phyloP scores from a whole-genome alignment of 2,113 vertebrate genomes.

The Sinocyclocheilus maitianheensis region DNA sequence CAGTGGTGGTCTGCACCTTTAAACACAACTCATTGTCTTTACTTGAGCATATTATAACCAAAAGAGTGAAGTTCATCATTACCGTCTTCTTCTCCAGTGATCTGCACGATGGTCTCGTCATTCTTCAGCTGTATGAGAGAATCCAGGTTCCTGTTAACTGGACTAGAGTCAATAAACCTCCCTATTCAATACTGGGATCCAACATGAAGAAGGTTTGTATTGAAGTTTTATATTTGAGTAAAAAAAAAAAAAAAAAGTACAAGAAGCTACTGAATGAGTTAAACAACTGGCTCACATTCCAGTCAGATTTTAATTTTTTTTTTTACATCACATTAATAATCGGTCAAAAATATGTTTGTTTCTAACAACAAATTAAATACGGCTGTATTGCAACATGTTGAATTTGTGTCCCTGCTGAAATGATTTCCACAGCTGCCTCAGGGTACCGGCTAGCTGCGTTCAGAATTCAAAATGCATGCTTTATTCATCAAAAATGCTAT shows the following conservation, averaged over 20 bases:
- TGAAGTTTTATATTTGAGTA: not conserved
- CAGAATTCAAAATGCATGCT: not conserved
- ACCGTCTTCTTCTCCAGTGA: conserved; percentile 62
- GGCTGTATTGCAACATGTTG: too few species aligned
- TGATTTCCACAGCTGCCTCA: conserved; percentile 6
- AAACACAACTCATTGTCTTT: not conserved
- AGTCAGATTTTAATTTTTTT: not conserved
- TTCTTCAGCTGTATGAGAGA: conserved; percentile 90
- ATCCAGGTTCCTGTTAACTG: conserved; percentile 85
- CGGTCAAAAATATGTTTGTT: not conserved
- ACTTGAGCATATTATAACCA: not conserved
- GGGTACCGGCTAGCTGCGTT: not conserved
- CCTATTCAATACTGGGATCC: conserved; percentile 83
- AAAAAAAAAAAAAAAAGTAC: not conserved
- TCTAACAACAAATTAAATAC: conserved; percentile 7
- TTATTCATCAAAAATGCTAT: conserved; percentile 21
- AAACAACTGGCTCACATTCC: not conserved
- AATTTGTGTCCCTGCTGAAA: conserved; percentile 5
- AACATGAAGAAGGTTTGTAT: conserved; percentile 91
- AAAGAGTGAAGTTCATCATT: not conserved
- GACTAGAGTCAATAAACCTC: conserved; percentile 88
- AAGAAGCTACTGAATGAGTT: not conserved
- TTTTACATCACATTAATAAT: not conserved
- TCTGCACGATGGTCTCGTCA: conserved; percentile 82
- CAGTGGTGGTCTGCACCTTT: not conserved